Evolutionary conservation across 2,888 invertebrate species (phyloP), one percentile per base, ranked within the genome.

Genomic region (Limnephilus marmoratus): DNA sequence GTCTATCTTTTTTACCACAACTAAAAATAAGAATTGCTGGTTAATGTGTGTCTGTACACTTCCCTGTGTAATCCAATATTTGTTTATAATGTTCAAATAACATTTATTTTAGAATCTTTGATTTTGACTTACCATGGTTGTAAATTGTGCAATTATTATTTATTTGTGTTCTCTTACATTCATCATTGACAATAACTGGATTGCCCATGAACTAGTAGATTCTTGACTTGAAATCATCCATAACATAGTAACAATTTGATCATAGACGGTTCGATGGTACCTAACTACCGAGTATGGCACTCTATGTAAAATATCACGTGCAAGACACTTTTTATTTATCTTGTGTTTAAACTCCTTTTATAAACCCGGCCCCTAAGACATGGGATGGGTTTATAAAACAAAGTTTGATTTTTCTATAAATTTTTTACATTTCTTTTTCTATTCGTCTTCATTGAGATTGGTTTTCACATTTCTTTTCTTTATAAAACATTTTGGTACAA

Each of bases 401-500:
- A 15, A 11, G 83, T 83, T 83, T 83, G 24, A 7, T 3, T 37
- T 24, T 83, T 83, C 37, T 24, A 15, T 34, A 37, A 41, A 83
- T 34, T 83, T 7, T 83, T 83, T 83, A 83, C 34, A 31, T 31
- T 83, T 31, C 82, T 11, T 83, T 83, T 37, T 83, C 41, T 83
- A 83, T 83, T 83, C 34, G 24, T 37, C 31, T 83, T 37, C 34
- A 37, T 68, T 68, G 24, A 68, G 24, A 68, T 83, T 83, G 9
- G 24, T 83, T 83, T 83, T 83, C 24, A n/a, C 68, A 68, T 68
- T 68, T 68, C 37, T 83, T 34, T 81, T 90, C 90, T 83, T 88
- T 88, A 37, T 31, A 68, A 53, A 90, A 85, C 90, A 86, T 90
- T 90, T 90, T 90, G 90, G 90, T 90, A 90, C 90, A 90, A 90